Evolutionary conservation across 2,797 vertebrate genomes (phyloP).

Genomic region (Urophycis tenuis): DNA sequence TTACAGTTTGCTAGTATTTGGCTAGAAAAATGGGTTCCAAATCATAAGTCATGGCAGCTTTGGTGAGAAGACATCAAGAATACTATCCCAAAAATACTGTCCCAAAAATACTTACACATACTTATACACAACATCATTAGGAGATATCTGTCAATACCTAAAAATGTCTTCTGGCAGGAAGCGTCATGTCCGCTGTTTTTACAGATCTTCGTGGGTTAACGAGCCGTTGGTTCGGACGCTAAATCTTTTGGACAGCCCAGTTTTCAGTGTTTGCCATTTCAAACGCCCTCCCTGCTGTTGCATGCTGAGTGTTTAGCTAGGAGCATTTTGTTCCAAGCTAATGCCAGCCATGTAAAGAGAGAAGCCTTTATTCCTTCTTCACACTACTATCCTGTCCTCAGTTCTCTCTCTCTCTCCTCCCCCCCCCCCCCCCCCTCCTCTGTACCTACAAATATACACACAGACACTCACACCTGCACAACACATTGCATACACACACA

Average conservation of each 20-base stretch:
- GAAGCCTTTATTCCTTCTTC: slow-evolving; percentile 19
- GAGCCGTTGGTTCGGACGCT: not conserved
- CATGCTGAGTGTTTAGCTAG: slow-evolving; percentile 29
- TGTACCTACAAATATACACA: not conserved
- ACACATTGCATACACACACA: not conserved
- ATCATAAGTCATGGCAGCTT: not conserved
- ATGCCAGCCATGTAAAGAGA: slow-evolving; percentile 19
- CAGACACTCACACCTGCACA: not conserved
- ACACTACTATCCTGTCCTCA: slow-evolving; percentile 32
- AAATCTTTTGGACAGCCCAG: slow-evolving; percentile 20
- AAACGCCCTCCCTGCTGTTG: slow-evolving; percentile 34
- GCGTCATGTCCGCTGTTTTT: not conserved
- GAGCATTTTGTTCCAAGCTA: slow-evolving; percentile 33
- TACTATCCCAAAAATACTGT: not conserved
- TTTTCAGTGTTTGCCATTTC: slow-evolving; percentile 21
- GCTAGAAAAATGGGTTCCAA: not conserved
- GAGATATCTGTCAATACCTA: not conserved
- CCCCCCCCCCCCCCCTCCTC: not conserved
- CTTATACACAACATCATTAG: not conserved
- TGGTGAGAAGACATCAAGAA: not conserved
- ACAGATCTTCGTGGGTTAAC: not conserved
- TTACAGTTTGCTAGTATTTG: not conserved
- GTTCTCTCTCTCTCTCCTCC: not conserved
- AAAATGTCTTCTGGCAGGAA: not conserved
- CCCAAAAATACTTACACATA: too few species aligned